Conservation (phyloP, 2,888 invertebrate species). For the Caenorhabditis afra region DNA sequence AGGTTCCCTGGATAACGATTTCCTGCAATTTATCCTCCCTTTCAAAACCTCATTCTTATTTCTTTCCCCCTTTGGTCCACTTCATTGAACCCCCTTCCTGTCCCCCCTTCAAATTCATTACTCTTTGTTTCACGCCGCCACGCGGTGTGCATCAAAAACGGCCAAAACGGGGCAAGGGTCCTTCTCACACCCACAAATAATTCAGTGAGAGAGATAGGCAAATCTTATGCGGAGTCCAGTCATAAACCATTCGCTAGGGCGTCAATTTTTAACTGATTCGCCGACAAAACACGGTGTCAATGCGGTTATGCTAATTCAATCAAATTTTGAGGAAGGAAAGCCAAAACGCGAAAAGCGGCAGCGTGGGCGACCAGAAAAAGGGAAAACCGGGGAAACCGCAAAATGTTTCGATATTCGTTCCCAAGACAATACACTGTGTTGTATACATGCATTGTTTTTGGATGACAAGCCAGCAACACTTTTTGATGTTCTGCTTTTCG, state of each 20-base stretch:
- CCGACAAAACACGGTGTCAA: constrained; percentile 50
- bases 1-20: constrained; percentile 33
- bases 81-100: constrained; percentile 40
- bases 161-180: too few relatives aligned
- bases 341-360: background rate
- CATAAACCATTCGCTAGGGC: constrained; percentile 34
- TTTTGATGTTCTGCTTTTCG: constrained; percentile 5
- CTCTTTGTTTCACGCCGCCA: constrained; percentile 43
- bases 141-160: background rate
- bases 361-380: too few relatives aligned
- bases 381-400: too few relatives aligned
- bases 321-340: constrained; percentile 23
- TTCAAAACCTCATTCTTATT: too few relatives aligned
- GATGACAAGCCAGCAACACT: background rate
- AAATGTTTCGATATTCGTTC: constrained; percentile 22
- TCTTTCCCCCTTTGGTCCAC: constrained; percentile 31
- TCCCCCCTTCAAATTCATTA: constrained; percentile 52
- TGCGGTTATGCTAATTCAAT: constrained; percentile 56
- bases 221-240: constrained; percentile 9
- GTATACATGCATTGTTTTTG: constrained; percentile 14
- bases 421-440: constrained; percentile 37
- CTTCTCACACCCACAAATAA: constrained; percentile 14
- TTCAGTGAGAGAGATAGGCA: constrained; percentile 29
- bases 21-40: constrained; percentile 45
- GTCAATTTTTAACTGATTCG: constrained; percentile 37